Evolutionary conservation across 2,113 vertebrate genomes (phyloP).

Genomic region (Alouatta palliata): DNA sequence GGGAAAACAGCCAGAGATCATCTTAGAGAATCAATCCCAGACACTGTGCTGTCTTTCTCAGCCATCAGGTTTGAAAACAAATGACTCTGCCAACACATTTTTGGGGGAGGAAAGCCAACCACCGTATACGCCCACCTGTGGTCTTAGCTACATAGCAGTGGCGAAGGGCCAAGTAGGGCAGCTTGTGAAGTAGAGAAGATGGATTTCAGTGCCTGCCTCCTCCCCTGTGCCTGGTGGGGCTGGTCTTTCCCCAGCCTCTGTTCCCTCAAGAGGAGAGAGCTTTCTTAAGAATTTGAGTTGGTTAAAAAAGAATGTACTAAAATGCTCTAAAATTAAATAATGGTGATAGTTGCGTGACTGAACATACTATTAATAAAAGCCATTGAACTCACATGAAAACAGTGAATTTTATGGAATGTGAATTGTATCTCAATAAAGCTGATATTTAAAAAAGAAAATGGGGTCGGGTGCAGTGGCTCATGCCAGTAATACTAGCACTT

Average conservation of each 20-base stretch:
- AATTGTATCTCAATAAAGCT: neutral
- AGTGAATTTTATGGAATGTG: neutral
- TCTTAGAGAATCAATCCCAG: neutral
- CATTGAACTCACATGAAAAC: neutral
- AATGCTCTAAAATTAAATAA: neutral
- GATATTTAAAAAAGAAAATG: neutral
- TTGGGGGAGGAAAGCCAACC: neutral
- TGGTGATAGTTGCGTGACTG: neutral
- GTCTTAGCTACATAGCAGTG: neutral
- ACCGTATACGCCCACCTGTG: no score
- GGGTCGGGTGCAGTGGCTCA: no score
- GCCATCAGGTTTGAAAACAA: neutral
- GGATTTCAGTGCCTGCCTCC: neutral
- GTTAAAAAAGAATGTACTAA: neutral
- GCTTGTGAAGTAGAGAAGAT: neutral
- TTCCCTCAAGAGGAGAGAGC: neutral
- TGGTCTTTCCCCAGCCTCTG: neutral
- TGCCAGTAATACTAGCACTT: no score
- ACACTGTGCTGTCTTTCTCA: neutral
- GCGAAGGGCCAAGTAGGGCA: neutral
- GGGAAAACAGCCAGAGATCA: neutral
- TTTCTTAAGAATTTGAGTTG: conserved; percentile 24
- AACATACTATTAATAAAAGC: neutral
- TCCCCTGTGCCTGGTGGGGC: neutral
- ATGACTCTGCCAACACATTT: neutral